Percentiles rank a stretch among this genome's conserved stretches.
These are phyloP conservation scores for Nasonovia ribisnigri DNA, from an alignment of 2,888 invertebrate species.

Conservation along the genomic window DNA sequence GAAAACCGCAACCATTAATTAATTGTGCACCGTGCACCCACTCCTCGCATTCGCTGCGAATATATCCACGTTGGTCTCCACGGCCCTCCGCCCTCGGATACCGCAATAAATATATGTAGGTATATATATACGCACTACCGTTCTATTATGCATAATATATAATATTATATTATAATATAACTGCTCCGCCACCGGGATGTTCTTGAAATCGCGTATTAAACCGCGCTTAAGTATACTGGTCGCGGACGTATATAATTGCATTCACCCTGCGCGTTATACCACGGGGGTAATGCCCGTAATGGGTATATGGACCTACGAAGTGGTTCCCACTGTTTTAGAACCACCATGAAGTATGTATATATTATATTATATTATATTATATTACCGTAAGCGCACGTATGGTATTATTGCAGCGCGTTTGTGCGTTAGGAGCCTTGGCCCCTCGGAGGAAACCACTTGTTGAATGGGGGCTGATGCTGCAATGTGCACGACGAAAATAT, in stretches of 20 bases:
- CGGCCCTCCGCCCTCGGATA: not conserved
- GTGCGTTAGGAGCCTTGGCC: not conserved
- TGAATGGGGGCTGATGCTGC: slow-evolving; percentile 18
- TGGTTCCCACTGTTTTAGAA: slow-evolving; percentile 52
- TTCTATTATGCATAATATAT: not conserved
- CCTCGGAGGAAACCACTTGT: slow-evolving; percentile 53
- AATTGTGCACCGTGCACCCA: not conserved
- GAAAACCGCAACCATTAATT: not conserved
- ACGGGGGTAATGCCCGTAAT: not conserved
- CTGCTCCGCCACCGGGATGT: not conserved
- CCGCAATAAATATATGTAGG: not conserved
- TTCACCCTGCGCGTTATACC: not conserved
- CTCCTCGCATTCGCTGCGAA: not conserved
- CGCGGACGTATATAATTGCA: not conserved
- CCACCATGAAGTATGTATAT: not conserved
- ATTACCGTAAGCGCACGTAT: not conserved
- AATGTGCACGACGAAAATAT: not conserved
- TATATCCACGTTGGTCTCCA: too few relatives aligned
- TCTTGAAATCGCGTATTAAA: slow-evolving; percentile 35
- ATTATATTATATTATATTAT: not conserved
- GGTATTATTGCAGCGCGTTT: not conserved
- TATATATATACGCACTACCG: not conserved
- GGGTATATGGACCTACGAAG: not conserved
- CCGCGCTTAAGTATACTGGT: slow-evolving; percentile 6
- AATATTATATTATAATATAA: not conserved